Evolutionary conservation across 23 tunicate genomes (phyloP).

Genomic region (Diplosoma virens): DNA sequence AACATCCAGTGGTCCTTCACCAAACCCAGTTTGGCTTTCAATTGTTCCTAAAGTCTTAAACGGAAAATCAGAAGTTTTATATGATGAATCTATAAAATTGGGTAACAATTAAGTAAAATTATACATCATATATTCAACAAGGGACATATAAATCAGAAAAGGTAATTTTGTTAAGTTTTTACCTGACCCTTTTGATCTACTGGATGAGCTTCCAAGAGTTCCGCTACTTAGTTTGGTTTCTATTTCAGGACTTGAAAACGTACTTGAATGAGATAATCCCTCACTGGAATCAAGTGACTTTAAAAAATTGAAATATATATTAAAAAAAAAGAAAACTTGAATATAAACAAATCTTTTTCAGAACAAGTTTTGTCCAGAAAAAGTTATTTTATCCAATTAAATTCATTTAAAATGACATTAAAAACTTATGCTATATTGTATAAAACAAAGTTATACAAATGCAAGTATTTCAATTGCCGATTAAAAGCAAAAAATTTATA

Average conservation of each 20-base stretch:
- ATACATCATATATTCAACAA: too few species aligned
- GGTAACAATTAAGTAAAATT: too few species aligned
- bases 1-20: constrained; percentile 79
- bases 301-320: too few species aligned
- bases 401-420: too few species aligned
- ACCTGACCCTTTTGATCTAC: constrained; percentile 66
- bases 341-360: too few species aligned
- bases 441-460: too few species aligned
- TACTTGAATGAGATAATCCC: constrained; percentile 54
- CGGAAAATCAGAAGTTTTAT: constrained; percentile 42
- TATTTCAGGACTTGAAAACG: constrained; percentile 65
- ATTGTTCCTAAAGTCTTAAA: constrained; percentile 54
- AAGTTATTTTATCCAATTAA: not conserved
- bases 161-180: not conserved
- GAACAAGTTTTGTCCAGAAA: not conserved
- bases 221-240: constrained; percentile 44
- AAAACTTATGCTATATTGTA: too few species aligned
- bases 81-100: constrained; percentile 3
- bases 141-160: too few species aligned
- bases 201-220: constrained; percentile 55
- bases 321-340: too few species aligned
- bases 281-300: constrained; percentile 85
- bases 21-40: constrained; percentile 45
- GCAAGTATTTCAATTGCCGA: too few species aligned
- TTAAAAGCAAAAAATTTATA: too few species aligned